phyloP scores from a whole-genome alignment of 1,140 invertebrate species.

The Amyelois transitella region DNA sequence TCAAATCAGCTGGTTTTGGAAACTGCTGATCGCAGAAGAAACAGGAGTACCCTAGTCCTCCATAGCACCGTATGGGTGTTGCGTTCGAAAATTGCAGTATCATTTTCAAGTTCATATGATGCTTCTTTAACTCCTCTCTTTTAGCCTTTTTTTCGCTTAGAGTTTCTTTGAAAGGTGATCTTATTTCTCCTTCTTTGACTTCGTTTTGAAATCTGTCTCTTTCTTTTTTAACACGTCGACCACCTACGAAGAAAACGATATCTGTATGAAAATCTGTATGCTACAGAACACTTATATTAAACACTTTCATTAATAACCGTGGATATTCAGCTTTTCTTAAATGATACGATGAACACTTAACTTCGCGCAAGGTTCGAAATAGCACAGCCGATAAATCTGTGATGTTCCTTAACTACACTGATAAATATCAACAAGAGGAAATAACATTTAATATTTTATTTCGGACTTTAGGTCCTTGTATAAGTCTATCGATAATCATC shows the following conservation, averaged over 20 bases:
- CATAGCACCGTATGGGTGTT: constrained; percentile 18
- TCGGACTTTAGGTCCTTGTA: too few relatives aligned
- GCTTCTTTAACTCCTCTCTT: constrained; percentile 10
- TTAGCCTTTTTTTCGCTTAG: background rate
- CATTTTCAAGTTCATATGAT: constrained; percentile 16
- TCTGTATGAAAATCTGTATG: constrained; percentile 5
- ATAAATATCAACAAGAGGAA: too few relatives aligned
- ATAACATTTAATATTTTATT: too few relatives aligned
- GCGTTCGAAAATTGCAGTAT: constrained; percentile 24
- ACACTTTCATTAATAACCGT: too few relatives aligned
- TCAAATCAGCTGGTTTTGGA: constrained; percentile 13
- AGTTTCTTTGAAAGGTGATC: background rate
- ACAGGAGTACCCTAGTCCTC: constrained; percentile 20
- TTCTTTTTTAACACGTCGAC: background rate
- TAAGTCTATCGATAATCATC: too few relatives aligned
- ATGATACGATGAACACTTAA: too few relatives aligned
- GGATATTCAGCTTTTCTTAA: too few relatives aligned
- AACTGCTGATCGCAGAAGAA: constrained; percentile 21
- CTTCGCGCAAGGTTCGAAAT: too few relatives aligned
- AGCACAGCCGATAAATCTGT: too few relatives aligned
- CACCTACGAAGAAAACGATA: constrained; percentile 23
- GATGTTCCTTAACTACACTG: too few relatives aligned
- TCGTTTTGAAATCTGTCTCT: background rate
- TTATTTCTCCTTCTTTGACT: background rate
- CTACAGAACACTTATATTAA: too few relatives aligned